Base-by-base conservation (phyloP, 2,888 invertebrate genomes). In the Stramonita haemastoma region DNA sequence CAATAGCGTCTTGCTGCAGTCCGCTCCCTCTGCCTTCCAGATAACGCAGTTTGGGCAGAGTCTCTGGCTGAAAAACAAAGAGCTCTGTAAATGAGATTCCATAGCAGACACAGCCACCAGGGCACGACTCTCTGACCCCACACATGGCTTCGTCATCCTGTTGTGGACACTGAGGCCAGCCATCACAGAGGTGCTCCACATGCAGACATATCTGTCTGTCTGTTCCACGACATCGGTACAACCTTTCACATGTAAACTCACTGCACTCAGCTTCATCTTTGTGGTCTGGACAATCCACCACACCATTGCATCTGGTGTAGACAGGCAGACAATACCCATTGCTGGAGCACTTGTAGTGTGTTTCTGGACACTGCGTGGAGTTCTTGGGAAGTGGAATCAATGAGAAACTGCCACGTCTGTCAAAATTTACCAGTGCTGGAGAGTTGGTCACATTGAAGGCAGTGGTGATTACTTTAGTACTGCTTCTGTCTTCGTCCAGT, bases 11-110 rank as follows among this genome's bases (percentile, higher is more conserved):
- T 13, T 17, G 29, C 6, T 17, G 22, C 29, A 84, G n/a, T 17
- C 36, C 81, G 36, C 81, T 83, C 6, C 81, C 46, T 29, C 81
- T 83, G 81, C 36, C 81, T 46, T 83, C 81, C 81, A 83, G 81
- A 13, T 46, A 83, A 36, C 81, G 81, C 6, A 81, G 26, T 29
- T 36, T 22, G 19, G 81, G 81, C 11, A 81, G 1, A 81, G 22
- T 19, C 22, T 46, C 46, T 8, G 46, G 6, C 19, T 81, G 34
- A 46, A 81, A 81, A 13, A 19, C 26, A 19, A 22, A 36, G 22
- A 8, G 8, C 8, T 22, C 34, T 2, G 81, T 29, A 36, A 81
- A 36, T 19, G 8, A 4, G 11, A 22, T 6, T 22, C 81, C 81
- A 46, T 81, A 81, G 22, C 81, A 81, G 26, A 46, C 26, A 26